Conservation (phyloP, 2,113 vertebrate species). For the Salminus brasiliensis region DNA sequence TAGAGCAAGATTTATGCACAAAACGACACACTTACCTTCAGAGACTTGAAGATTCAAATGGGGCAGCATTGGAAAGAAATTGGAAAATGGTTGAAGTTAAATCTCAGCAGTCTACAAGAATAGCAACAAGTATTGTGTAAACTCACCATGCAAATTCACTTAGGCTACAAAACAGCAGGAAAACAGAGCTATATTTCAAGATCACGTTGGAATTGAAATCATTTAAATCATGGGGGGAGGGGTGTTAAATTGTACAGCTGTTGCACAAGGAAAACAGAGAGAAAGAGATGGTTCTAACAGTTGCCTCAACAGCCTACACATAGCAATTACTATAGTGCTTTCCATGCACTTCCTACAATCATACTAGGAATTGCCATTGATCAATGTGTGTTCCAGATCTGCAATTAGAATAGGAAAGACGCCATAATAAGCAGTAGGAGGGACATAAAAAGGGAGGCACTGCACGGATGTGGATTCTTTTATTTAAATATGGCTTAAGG, state of each 20-base stretch:
- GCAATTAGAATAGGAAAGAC: not conserved
- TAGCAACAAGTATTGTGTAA: not conserved
- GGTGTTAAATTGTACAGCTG: slow-evolving; percentile 6
- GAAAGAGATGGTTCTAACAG: slow-evolving; percentile 2
- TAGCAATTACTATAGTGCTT: slow-evolving; percentile 29
- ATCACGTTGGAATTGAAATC: not conserved
- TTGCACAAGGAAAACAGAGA: not conserved
- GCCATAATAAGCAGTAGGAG: not conserved
- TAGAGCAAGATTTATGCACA: not conserved
- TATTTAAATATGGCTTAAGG: not conserved
- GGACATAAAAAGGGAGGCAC: not conserved
- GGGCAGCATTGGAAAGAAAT: slow-evolving; percentile 18
- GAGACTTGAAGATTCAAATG: slow-evolving; percentile 74
- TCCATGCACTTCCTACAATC: slow-evolving; percentile 10
- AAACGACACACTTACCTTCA: slow-evolving; percentile 78
- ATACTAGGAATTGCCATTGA: slow-evolving; percentile 30
- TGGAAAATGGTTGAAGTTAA: slow-evolving; percentile 22
- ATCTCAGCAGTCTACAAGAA: slow-evolving; percentile 9
- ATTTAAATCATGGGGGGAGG: not conserved
- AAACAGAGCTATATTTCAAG: not conserved
- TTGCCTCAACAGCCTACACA: slow-evolving; percentile 34
- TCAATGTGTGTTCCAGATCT: slow-evolving; percentile 29
- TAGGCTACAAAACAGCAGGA: not conserved
- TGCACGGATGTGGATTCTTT: not conserved
- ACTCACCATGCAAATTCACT: not conserved